Conservation (phyloP, 2,888 invertebrate species). For the Aromia moschata region DNA sequence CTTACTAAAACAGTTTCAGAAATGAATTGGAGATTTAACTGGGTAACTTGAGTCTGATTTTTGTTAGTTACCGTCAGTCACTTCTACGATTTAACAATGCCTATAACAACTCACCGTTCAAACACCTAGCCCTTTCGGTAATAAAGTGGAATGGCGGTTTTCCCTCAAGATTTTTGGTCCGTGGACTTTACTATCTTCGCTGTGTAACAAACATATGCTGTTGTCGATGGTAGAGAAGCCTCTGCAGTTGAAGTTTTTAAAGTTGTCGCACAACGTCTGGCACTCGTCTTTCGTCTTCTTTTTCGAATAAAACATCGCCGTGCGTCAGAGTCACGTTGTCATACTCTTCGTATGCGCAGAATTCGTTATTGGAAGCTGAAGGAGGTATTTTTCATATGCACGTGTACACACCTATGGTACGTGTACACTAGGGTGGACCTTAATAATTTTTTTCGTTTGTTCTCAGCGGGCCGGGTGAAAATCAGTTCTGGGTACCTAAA, state of each 20-base stretch:
- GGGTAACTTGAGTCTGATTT: too few relatives aligned
- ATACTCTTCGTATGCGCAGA: conserved; percentile 82
- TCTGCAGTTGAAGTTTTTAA: conserved; percentile 74
- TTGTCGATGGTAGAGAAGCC: conserved; percentile 68
- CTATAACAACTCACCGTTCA: conserved; percentile 83
- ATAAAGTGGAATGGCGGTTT: conserved; percentile 68
- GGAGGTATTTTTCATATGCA: not conserved
- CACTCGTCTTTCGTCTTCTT: conserved; percentile 67
- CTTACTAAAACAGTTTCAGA: conserved; percentile 75
- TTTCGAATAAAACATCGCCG: conserved; percentile 66
- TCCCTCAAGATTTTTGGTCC: conserved; percentile 76
- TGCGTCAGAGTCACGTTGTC: conserved; percentile 74
- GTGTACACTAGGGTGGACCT: too few relatives aligned
- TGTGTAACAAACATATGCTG: conserved; percentile 74
- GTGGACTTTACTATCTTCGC: conserved; percentile 82
- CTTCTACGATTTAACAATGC: too few relatives aligned
- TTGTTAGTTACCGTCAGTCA: too few relatives aligned
- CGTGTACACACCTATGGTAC: too few relatives aligned
- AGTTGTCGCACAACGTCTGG: conserved; percentile 69
- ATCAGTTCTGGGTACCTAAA: too few relatives aligned
- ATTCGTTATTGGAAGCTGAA: conserved; percentile 54
- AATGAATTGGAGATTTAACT: too few relatives aligned
- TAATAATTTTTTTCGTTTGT: too few relatives aligned
- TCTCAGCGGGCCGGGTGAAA: too few relatives aligned
- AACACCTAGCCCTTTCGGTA: conserved; percentile 84